Conservation (phyloP, 1,140 invertebrate species). For the Drosophila arawakana region DNA sequence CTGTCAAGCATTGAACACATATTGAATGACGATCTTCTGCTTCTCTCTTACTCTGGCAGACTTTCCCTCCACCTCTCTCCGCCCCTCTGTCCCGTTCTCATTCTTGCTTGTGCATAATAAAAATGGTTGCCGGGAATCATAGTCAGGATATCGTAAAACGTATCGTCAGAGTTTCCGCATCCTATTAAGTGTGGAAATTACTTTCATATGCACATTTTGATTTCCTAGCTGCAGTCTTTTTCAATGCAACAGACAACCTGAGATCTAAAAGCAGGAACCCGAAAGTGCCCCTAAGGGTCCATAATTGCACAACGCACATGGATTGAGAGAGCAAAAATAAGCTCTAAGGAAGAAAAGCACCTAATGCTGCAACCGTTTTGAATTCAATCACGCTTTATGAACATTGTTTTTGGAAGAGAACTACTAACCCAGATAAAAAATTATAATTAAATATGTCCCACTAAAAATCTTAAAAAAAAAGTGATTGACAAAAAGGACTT, state of each 20-base stretch:
- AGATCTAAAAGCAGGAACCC: slow-evolving; percentile 14
- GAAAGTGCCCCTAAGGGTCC: slow-evolving; percentile 14
- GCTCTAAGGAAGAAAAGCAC: slow-evolving; percentile 20
- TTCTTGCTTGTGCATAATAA: slow-evolving; percentile 52
- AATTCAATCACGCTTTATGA: slow-evolving; percentile 34
- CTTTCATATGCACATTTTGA: slow-evolving; percentile 82
- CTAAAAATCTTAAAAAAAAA: too few relatives aligned
- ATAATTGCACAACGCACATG: slow-evolving; percentile 1
- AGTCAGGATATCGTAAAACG: slow-evolving; percentile 77
- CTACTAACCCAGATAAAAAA: not conserved
- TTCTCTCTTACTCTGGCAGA: not conserved
- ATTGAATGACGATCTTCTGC: slow-evolving; percentile 65
- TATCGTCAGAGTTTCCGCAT: slow-evolving; percentile 76
- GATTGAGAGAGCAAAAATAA: slow-evolving; percentile 1
- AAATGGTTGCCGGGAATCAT: slow-evolving; percentile 62
- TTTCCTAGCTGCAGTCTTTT: slow-evolving; percentile 67
- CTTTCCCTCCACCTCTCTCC: not conserved
- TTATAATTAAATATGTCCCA: too few relatives aligned
- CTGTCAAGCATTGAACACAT: slow-evolving; percentile 42
- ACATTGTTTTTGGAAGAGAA: not conserved
- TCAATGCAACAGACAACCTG: slow-evolving; percentile 22
- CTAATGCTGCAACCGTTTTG: slow-evolving; percentile 15
- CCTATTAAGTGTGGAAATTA: slow-evolving; percentile 80
- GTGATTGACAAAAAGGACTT: too few relatives aligned
- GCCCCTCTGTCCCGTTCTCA: not conserved